Evolutionary conservation across 1,140 invertebrate genomes (phyloP).

Genomic region (Aphis gossypii): DNA sequence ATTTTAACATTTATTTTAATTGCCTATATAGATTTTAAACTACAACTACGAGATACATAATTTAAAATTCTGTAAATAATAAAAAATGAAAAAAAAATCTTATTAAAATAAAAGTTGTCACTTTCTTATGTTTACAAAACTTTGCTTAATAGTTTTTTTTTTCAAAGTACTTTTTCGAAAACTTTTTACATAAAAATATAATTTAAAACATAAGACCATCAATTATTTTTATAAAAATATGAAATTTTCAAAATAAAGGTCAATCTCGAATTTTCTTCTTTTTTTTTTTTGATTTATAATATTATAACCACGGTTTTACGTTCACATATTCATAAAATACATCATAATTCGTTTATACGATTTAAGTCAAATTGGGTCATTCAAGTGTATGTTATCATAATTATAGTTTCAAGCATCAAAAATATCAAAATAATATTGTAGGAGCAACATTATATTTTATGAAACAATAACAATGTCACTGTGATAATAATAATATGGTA

Average conservation of each 20-base stretch:
- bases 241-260: neutral
- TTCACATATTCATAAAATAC: neutral
- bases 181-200: neutral
- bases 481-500: too few species aligned
- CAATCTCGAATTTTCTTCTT: neutral
- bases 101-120: neutral
- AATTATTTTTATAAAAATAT: neutral
- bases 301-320: neutral
- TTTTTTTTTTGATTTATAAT: neutral
- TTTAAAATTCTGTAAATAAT: neutral
- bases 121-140: neutral
- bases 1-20: neutral
- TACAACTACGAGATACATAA: neutral
- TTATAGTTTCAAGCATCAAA: neutral
- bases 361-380: neutral
- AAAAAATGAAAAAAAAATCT: neutral
- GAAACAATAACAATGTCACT: neutral
- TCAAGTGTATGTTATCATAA: neutral
- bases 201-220: neutral
- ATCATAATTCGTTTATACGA: too few species aligned
- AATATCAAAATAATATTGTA: neutral
- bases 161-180: neutral
- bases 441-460: neutral
- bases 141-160: neutral
- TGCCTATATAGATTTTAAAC: neutral